These are phyloP conservation scores for Drosophila lowei DNA, from an alignment of 1,140 invertebrate genomes.

Conservation along the genomic window DNA sequence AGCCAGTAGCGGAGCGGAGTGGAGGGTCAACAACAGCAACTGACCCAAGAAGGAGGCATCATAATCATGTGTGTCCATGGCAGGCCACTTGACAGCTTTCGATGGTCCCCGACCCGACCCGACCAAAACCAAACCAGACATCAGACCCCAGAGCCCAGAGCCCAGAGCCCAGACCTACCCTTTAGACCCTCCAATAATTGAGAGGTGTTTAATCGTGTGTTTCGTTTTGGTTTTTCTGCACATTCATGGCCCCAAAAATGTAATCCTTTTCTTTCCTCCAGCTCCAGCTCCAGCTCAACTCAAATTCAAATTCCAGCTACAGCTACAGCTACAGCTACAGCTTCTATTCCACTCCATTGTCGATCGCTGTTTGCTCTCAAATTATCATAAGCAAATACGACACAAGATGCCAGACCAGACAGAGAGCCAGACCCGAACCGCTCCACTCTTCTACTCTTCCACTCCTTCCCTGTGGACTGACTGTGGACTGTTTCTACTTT, in stretches of 20 bases:
- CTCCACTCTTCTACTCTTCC: neutral
- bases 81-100: constrained; percentile 65
- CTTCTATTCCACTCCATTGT: constrained; percentile 37
- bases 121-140: neutral
- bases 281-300: constrained; percentile 11
- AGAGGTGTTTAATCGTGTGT: constrained; percentile 83
- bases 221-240: constrained; percentile 74
- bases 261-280: constrained; percentile 36
- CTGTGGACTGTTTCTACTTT: constrained; percentile 56
- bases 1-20: constrained; percentile 13
- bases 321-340: constrained; percentile 9
- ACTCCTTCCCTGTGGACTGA: neutral
- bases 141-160: neutral
- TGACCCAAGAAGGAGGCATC: constrained; percentile 51
- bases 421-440: constrained; percentile 2
- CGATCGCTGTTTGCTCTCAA: constrained; percentile 79
- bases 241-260: constrained; percentile 66
- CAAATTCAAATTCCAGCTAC: constrained; percentile 8
- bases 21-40: neutral
- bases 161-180: constrained; percentile 37
- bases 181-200: constrained; percentile 59
- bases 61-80: constrained; percentile 71
- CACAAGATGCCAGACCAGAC: constrained; percentile 37
- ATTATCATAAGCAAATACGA: constrained; percentile 82
- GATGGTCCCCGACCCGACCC: constrained; percentile 27